These are phyloP conservation scores for Latrodectus elegans DNA, from an alignment of 2,888 invertebrate species.

Conservation along the genomic window DNA sequence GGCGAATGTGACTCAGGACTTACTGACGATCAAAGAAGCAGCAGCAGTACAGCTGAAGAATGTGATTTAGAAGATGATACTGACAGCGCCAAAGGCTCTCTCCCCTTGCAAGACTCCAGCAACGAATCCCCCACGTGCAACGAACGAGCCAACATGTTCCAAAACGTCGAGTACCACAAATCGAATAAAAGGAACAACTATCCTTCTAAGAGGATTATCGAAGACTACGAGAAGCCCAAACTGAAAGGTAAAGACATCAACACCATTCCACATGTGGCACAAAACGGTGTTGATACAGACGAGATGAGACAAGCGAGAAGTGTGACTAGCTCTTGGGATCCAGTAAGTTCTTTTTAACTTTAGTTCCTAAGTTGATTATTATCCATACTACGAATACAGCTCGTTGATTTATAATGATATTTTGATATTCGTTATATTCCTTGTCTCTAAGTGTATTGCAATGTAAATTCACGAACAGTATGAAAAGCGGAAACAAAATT, in stretches of 20 bases:
- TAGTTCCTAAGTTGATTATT: background rate
- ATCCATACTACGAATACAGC: background rate
- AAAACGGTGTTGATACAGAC: constrained; percentile 27
- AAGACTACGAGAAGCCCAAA: constrained; percentile 47
- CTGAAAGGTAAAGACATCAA: constrained; percentile 45
- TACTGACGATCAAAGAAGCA: constrained; percentile 63
- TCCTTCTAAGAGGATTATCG: constrained; percentile 33
- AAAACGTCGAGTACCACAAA: constrained; percentile 61
- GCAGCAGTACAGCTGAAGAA: constrained; percentile 63
- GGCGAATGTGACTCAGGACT: constrained; percentile 66
- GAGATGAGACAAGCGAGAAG: constrained; percentile 50
- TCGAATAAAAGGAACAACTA: constrained; percentile 11
- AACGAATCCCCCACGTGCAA: constrained; percentile 52
- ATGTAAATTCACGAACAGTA: too few species aligned
- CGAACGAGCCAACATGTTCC: constrained; percentile 57
- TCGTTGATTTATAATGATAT: background rate
- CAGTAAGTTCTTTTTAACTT: constrained; percentile 46
- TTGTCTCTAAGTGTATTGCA: too few species aligned
- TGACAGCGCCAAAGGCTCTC: constrained; percentile 66
- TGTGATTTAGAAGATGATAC: constrained; percentile 65
- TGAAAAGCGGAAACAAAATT: too few species aligned
- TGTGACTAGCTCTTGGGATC: constrained; percentile 59
- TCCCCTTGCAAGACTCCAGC: constrained; percentile 58
- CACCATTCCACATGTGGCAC: constrained; percentile 13
- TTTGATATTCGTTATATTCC: background rate